Conservation (phyloP, 1,140 invertebrate species). For the Thaumatotibia leucotreta region DNA sequence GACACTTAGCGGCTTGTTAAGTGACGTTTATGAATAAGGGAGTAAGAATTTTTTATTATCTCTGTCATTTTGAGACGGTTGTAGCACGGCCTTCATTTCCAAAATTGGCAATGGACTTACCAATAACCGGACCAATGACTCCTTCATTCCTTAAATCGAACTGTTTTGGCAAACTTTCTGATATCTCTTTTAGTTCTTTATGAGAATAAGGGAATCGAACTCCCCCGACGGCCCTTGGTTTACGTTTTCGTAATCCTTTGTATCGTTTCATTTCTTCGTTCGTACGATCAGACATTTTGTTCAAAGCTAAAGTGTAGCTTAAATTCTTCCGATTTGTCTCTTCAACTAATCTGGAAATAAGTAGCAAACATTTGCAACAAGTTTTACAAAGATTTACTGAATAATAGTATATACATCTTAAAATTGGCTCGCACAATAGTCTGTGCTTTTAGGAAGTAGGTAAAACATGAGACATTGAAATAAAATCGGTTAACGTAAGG, state of each 20-base stretch:
- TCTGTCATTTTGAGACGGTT: too few species aligned
- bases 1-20: too few species aligned
- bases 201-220: conserved; percentile 82
- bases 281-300: conserved; percentile 53
- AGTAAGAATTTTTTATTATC: too few species aligned
- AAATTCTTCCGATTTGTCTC: conserved; percentile 38
- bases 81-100: too few species aligned
- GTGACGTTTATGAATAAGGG: too few species aligned
- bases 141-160: conserved; percentile 92
- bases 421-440: too few species aligned
- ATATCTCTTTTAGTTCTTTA: conserved; percentile 33
- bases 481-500: too few species aligned
- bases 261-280: conserved; percentile 44
- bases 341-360: conserved; percentile 30
- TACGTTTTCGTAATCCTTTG: conserved; percentile 33
- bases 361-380: not conserved
- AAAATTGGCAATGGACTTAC: too few species aligned
- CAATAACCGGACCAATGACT: conserved; percentile 94
- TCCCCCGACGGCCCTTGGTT: conserved; percentile 69
- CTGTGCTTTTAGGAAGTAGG: too few species aligned
- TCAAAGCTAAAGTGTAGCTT: conserved; percentile 45
- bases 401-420: too few species aligned
- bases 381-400: too few species aligned
- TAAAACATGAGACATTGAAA: too few species aligned
- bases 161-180: conserved; percentile 79